These are phyloP conservation scores for Leucopternis melanops DNA, from an alignment of 2,113 vertebrate genomes.

Conservation along the genomic window DNA sequence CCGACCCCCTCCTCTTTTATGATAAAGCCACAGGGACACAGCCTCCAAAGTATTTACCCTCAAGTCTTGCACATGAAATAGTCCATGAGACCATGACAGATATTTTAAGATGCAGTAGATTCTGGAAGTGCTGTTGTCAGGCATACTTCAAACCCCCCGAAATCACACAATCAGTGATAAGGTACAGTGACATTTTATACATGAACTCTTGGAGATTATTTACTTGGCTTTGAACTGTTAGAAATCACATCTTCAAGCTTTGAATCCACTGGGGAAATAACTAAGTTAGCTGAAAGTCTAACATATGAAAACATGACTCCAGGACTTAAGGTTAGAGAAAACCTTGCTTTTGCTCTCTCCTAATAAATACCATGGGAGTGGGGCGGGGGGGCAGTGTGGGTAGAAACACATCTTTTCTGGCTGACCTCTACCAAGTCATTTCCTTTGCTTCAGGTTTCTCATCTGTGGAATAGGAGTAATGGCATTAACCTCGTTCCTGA, in stretches of 20 bases:
- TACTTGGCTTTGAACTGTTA: not conserved
- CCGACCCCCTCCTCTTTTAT: not conserved
- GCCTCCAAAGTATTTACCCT: not conserved
- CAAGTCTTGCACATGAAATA: not conserved
- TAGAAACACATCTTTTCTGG: not conserved
- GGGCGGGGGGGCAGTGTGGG: rapidly evolving
- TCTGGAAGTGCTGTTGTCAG: not conserved
- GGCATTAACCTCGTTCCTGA: not conserved
- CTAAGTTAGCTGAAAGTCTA: not conserved
- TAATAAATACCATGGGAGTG: not conserved
- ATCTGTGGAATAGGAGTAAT: not conserved
- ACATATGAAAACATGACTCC: not conserved
- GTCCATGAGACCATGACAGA: not conserved
- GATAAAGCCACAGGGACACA: not conserved
- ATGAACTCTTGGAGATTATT: not conserved
- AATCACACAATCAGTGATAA: not conserved
- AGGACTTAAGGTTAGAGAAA: not conserved
- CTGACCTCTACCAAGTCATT: not conserved
- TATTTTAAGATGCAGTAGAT: not conserved
- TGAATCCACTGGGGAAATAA: not conserved
- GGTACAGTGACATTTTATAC: not conserved
- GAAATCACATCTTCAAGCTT: not conserved
- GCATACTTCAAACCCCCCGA: not conserved
- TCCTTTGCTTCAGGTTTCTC: not conserved
- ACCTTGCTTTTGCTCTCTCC: not conserved